Conservation (phyloP, 2,797 vertebrate species). For the Chelonia mydas region DNA sequence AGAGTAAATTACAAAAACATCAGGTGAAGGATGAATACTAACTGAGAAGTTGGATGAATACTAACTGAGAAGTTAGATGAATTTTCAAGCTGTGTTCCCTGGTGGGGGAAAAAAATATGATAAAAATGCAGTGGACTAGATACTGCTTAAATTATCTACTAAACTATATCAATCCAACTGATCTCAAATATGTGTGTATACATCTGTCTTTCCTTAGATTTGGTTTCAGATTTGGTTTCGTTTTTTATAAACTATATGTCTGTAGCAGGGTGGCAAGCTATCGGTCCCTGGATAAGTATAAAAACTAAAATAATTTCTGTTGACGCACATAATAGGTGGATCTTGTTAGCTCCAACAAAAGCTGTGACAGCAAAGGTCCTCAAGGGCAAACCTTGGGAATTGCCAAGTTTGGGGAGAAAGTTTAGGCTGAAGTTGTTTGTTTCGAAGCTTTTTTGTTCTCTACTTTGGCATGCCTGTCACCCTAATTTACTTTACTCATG, state of each 20-base stretch:
- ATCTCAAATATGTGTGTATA: neutral
- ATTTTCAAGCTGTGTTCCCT: neutral
- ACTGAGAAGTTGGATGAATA: neutral
- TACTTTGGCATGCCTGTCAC: neutral
- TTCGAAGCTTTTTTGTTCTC: neutral
- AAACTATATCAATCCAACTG: neutral
- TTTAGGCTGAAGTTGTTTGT: too few species aligned
- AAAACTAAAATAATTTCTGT: neutral
- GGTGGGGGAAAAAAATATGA: neutral
- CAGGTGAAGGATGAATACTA: neutral
- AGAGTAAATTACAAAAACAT: neutral
- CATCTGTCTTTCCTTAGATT: neutral
- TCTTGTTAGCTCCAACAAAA: too few species aligned
- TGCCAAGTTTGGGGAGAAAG: too few species aligned
- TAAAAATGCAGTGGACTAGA: neutral
- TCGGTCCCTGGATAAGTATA: too few species aligned
- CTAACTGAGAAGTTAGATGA: conserved; percentile 11
- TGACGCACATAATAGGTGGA: neutral
- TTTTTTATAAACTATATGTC: neutral
- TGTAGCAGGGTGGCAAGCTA: neutral
- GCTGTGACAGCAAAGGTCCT: too few species aligned
- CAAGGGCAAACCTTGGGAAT: too few species aligned
- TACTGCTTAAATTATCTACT: neutral
- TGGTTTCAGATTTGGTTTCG: neutral
- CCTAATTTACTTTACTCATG: neutral